Conservation (phyloP, 2,797 vertebrate genomes). For the Threskiornis aethiopicus region DNA sequence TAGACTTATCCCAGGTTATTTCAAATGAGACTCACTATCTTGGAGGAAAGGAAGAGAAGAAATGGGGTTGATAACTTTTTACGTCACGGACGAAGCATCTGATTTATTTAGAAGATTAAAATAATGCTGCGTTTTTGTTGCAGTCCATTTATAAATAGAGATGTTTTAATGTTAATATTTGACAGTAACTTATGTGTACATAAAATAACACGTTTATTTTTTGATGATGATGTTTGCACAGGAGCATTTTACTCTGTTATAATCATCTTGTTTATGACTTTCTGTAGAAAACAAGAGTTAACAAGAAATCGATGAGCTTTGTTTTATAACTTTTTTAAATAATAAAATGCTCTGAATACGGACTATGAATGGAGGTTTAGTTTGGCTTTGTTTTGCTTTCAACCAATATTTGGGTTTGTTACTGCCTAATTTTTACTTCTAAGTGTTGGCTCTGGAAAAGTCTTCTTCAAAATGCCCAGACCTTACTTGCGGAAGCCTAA, state of each 20-base stretch:
- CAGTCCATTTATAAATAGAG: background rate
- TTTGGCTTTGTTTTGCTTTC: background rate
- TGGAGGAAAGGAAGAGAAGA: background rate
- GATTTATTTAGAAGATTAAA: background rate
- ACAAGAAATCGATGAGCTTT: background rate
- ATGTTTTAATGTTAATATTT: background rate
- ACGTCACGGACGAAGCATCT: background rate
- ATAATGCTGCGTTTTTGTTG: background rate
- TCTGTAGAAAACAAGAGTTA: background rate
- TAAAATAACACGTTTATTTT: background rate
- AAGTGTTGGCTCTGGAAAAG: background rate
- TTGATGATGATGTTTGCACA: background rate
- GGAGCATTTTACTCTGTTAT: background rate
- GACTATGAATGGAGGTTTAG: background rate
- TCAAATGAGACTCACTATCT: fast-evolving
- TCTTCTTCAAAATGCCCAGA: background rate
- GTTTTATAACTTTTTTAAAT: constrained; percentile 5
- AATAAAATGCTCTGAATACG: constrained; percentile 13
- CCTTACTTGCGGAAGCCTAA: background rate
- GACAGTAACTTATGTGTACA: constrained; percentile 45
- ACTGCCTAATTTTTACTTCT: background rate
- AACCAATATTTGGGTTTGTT: background rate
- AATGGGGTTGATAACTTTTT: background rate
- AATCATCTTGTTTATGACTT: background rate
- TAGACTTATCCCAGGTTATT: background rate